Conservation (phyloP, 1,140 invertebrate genomes). For the Pemphigus obesinymphae region DNA sequence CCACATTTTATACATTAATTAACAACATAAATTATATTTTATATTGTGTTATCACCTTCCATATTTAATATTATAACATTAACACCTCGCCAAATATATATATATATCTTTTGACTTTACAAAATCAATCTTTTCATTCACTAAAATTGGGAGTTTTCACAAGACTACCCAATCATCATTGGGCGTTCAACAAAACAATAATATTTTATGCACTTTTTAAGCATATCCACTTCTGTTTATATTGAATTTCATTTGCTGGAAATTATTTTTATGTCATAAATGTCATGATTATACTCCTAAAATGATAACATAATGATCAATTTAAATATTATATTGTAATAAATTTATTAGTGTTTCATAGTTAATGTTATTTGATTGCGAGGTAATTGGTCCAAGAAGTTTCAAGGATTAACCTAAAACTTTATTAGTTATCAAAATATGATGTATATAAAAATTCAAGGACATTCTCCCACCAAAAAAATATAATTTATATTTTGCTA, state of each 20-base stretch:
- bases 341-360: neutral
- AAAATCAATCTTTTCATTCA: neutral
- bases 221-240: constrained; percentile 18
- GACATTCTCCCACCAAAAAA: too few species aligned
- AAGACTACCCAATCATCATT: neutral
- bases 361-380: neutral
- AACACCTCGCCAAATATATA: neutral
- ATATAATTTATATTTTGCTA: too few species aligned
- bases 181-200: neutral
- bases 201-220: neutral
- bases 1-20: constrained; percentile 17
- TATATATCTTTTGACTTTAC: neutral
- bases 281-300: constrained; percentile 11
- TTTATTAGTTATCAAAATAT: constrained; percentile 7
- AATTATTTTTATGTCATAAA: constrained; percentile 24
- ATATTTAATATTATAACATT: neutral
- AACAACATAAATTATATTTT: neutral
- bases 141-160: neutral
- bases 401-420: constrained; percentile 8
- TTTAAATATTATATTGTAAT: constrained; percentile 15
- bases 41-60: neutral
- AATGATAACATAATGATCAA: constrained; percentile 37
- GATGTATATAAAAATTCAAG: neutral
- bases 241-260: constrained; percentile 33
- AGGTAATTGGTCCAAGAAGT: neutral